Conservation (phyloP, 2,797 vertebrate species). For the Mycteria americana region DNA sequence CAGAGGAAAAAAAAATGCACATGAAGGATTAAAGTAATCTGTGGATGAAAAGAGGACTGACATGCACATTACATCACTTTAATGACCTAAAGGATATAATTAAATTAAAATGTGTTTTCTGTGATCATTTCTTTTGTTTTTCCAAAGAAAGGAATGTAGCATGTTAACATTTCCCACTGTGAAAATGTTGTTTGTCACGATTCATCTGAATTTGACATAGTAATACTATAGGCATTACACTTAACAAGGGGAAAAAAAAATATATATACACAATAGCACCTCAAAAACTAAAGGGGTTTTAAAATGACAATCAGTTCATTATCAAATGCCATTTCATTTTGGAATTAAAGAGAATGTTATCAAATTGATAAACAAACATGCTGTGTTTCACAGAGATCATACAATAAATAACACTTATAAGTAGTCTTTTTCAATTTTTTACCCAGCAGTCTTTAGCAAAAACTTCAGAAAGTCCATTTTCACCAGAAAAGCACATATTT, state of each 20-base stretch:
- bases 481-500: background rate
- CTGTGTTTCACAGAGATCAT: conserved; percentile 5
- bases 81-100: conserved; percentile 54
- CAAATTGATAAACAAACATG: conserved; percentile 1
- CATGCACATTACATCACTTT: conserved; percentile 64
- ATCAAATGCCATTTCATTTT: conserved; percentile 39
- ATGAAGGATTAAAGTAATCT: conserved; percentile 27
- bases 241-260: conserved; percentile 37
- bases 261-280: background rate
- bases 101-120: conserved; percentile 70
- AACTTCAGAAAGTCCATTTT: conserved; percentile 2
- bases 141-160: conserved; percentile 66
- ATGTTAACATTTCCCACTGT: conserved; percentile 69
- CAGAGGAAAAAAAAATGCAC: conserved; percentile 29
- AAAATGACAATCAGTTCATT: conserved; percentile 12
- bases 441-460: background rate
- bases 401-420: background rate
- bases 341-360: conserved; percentile 18
- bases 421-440: background rate
- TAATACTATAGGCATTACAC: conserved; percentile 38
- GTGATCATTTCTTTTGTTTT: conserved; percentile 63
- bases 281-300: conserved; percentile 20
- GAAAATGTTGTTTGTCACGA: conserved; percentile 63
- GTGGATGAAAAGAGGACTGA: conserved; percentile 11
- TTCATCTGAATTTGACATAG: conserved; percentile 54